Base-by-base conservation (phyloP, 2,113 vertebrate species). In the Arothron firmamentum region DNA sequence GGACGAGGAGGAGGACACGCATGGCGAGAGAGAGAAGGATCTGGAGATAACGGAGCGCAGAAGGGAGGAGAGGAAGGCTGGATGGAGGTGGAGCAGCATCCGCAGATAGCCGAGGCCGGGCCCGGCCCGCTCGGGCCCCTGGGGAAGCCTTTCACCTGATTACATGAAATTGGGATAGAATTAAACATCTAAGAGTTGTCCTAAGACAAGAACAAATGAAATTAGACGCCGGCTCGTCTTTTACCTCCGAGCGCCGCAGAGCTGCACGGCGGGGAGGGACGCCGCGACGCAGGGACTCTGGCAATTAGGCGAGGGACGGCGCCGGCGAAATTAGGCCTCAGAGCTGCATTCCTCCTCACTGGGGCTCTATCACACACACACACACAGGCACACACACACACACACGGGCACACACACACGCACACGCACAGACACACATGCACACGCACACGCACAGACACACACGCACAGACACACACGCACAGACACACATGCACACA, bases 91-190 rank as follows among this genome's bases (percentile, higher is more conserved):
- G 93, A 92, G 91, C 92, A 94, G 96, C 94, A 92, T 94, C 93
- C 93, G 92, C 90, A 95, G 94, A 95, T 94, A 89, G 94, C 93
- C 88, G 89, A 49, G 87, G 88, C 87, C 75, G 91, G 92, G 90
- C 88, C 92, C 91, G 93, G 77, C 92, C 93, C 90, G 92, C 90
- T 90, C 83, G 81, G 83, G 83, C 92, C 94, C 95, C 95, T 91
- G 91, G 96, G 96, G 94, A 94, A 93, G 93, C 86, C 92, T 94
- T 93, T 74, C 20, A 83, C 91, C 94, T 96, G 95, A 96, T 97
- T 94, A 99, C 94, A 95, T 93, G 92, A 93, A 96, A 98, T 94
- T 92, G 93, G 94, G 94, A 94, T 95, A 92, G 94, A 97, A 96
- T 98, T 98, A 97, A 98, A 97, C 94, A 94, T 94, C 94, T 94